Evolutionary conservation across 23 tunicate genomes (phyloP), one percentile per base, ranked within the genome.

Genomic region (Trididemnum nubilum): DNA sequence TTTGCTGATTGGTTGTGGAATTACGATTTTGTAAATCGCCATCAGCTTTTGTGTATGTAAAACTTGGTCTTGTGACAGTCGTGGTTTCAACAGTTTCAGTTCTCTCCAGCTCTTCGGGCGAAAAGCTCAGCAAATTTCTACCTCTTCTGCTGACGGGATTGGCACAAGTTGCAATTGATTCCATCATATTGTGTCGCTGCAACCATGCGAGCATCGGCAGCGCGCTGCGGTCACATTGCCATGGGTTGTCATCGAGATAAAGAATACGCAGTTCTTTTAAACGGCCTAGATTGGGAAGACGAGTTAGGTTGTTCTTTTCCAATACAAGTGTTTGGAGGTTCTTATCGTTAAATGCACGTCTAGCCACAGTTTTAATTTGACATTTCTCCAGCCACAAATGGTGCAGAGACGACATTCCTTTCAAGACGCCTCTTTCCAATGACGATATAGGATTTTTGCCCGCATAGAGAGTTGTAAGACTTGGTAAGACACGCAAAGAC

Each of bases 251-350:
- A 57, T 61, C 61, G 2, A 83, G 36, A 0, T 30, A 37, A 27
- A 75, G 44, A 2, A 28, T 34, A 2, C 0, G 34, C 3, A 83
- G 87, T 2, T 36, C 61, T 32, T 34, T 35, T 73, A 83, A 36
- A 5, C 81, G 37, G 0, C 87, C 87, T 4, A 83, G 73, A 35
- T 83, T 83, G 35, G 87, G 87, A 24, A 83, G 32, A 0, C 29
- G 32, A 5, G 26, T 57, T 15, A 83, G 73, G 4, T 49, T 12
- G 61, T 83, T 83, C 0, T 35, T 12, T 9, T 37, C 72, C 19
- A 83, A 38, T 1, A 28, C 81, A 1, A 83, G 61, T 0, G 73
- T 83, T 60, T 59, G 29, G 7, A 83, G 35, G 28, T 74, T 73
- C 12, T 35, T 74, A 3, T 74, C 77, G 72, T 74, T 60, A 32